A percentile compares a stretch with the other conserved stretches of the same genome.
These are phyloP conservation scores for Hippocampus abdominalis DNA, from an alignment of 2,113 vertebrate species.

Conservation along the genomic window DNA sequence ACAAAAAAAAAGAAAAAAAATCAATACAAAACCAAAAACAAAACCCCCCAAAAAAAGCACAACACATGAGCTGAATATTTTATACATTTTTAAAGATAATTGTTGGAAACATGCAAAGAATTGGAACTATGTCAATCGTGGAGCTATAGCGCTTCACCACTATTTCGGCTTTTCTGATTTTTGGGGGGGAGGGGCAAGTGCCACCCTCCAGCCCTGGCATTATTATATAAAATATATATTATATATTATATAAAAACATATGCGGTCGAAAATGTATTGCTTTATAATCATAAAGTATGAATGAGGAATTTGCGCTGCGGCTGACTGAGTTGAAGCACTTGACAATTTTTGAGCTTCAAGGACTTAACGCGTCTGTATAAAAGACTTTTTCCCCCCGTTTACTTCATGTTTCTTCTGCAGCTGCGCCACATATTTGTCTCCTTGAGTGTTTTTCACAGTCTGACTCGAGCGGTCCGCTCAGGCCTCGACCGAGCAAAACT, in stretches of 20 bases:
- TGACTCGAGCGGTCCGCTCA: constrained; percentile 56
- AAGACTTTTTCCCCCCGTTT: constrained; percentile 12
- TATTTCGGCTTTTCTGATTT: no score
- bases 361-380: constrained; percentile 21
- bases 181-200: no score
- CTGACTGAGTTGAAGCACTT: background rate
- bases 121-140: no score
- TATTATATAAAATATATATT: no score
- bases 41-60: background rate
- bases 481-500: constrained; percentile 47
- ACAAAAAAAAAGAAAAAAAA: background rate
- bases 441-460: constrained; percentile 50
- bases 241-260: no score
- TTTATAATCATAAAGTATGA: background rate
- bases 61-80: no score
- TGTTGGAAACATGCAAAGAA: no score
- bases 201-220: no score
- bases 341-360: constrained; percentile 3
- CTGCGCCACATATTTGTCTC: constrained; percentile 43
- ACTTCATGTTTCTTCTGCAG: constrained; percentile 21
- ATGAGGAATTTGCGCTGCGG: background rate
- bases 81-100: no score
- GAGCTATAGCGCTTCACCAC: no score
- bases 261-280: background rate
- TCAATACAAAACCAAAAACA: background rate